phyloP scores from a whole-genome alignment of 2,888 invertebrate genomes.

The Ganaspis brasiliensis region DNA sequence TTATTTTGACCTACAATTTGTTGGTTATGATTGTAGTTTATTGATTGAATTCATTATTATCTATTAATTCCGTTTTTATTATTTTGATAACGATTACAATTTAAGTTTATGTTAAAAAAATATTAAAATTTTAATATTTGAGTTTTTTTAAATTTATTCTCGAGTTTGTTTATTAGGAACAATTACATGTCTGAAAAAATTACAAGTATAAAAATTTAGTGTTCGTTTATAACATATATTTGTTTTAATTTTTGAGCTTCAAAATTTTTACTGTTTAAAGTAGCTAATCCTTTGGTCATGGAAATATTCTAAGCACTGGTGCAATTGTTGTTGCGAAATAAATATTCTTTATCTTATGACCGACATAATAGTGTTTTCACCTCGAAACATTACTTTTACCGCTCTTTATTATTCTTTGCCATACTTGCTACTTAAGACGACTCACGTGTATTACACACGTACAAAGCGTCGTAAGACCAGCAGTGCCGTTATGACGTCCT shows the following conservation, averaged over 20 bases:
- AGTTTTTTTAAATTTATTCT: too few species aligned
- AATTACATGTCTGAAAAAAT: too few species aligned
- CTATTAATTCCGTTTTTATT: too few species aligned
- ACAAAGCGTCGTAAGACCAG: neutral
- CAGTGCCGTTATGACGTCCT: slow-evolving; percentile 38
- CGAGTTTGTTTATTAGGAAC: too few species aligned
- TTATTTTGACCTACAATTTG: too few species aligned
- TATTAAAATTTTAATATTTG: too few species aligned
- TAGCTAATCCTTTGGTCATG: neutral
- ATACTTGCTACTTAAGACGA: neutral
- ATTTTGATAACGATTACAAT: too few species aligned
- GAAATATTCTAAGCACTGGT: slow-evolving; percentile 7
- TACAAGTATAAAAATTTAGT: too few species aligned
- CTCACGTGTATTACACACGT: slow-evolving; percentile 10
- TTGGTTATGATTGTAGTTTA: too few species aligned
- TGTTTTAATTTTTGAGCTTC: neutral
- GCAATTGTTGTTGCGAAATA: slow-evolving; percentile 18
- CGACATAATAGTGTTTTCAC: slow-evolving; percentile 40
- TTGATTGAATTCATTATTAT: too few species aligned
- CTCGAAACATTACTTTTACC: slow-evolving; percentile 30
- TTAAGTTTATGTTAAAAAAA: too few species aligned
- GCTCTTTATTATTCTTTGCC: slow-evolving; percentile 35
- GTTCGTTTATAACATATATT: neutral
- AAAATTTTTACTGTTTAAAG: slow-evolving; percentile 3
- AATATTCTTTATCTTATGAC: slow-evolving; percentile 22